These are phyloP conservation scores for Serilophus lunatus DNA, from an alignment of 2,113 vertebrate species.

Conservation along the genomic window DNA sequence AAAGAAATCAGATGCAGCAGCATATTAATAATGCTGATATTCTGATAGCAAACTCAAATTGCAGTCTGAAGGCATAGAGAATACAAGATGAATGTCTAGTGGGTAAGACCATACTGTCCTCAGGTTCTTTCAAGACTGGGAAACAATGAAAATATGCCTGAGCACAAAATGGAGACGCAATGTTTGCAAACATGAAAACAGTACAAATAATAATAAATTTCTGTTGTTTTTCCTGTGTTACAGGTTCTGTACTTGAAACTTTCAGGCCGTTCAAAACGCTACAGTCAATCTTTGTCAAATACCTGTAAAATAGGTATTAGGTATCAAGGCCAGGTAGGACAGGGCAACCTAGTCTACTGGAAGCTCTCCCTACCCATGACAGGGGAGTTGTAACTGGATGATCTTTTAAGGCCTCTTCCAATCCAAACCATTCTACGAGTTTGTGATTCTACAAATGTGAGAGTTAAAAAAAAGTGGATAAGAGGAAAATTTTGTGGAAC, in stretches of 20 bases:
- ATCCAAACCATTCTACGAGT: neutral
- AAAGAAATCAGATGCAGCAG: neutral
- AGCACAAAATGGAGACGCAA: neutral
- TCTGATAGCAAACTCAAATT: neutral
- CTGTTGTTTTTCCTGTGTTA: neutral
- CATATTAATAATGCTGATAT: neutral
- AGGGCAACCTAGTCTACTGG: neutral
- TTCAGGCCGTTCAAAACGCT: neutral
- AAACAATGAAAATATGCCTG: neutral
- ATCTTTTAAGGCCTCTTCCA: neutral
- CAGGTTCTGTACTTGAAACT: neutral
- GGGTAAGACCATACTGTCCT: neutral
- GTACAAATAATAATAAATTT: neutral
- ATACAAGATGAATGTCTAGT: neutral
- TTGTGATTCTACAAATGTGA: neutral
- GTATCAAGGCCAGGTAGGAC: neutral
- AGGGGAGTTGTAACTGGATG: neutral
- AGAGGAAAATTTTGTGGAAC: neutral
- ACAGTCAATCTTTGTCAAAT: neutral
- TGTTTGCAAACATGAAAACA: neutral
- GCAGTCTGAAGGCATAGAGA: neutral
- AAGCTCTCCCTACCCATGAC: neutral
- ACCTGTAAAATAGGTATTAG: neutral
- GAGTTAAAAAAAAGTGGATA: neutral
- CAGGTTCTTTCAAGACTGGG: neutral